Conservation (phyloP, 2,797 vertebrate species). For the Pygocentrus nattereri region DNA sequence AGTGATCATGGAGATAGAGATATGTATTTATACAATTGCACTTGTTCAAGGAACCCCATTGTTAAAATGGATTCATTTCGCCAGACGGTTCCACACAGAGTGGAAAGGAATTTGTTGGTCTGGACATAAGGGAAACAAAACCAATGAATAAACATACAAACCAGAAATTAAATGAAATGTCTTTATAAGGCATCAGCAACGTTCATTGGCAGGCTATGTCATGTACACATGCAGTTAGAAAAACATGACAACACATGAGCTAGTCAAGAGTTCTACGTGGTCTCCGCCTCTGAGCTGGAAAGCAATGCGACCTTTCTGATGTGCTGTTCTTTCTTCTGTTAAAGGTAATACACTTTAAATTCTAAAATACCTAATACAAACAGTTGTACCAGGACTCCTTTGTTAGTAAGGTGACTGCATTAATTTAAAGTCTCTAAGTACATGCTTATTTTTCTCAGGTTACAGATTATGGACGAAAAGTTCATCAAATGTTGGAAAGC, state of each 20-base stretch:
- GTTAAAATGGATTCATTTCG: slow-evolving; percentile 78
- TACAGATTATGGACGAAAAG: background rate
- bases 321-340: background rate
- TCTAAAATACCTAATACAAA: slow-evolving; percentile 8
- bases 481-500: background rate
- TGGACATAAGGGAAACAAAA: slow-evolving; percentile 41
- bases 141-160: slow-evolving; percentile 58
- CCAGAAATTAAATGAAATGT: slow-evolving; percentile 66
- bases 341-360: slow-evolving; percentile 6
- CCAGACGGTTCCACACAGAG: slow-evolving; percentile 75
- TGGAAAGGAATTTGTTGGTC: slow-evolving; percentile 74
- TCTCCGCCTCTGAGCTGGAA: background rate
- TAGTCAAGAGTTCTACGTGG: slow-evolving; percentile 43
- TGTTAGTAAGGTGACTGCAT: slow-evolving; percentile 22
- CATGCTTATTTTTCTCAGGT: slow-evolving; percentile 11
- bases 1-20: slow-evolving; percentile 85
- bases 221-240: slow-evolving; percentile 88
- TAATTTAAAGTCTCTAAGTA: slow-evolving; percentile 1
- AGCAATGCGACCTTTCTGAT: background rate
- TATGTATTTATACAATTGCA: slow-evolving; percentile 91
- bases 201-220: slow-evolving; percentile 90
- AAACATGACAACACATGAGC: slow-evolving; percentile 68
- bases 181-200: slow-evolving; percentile 89
- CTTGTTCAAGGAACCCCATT: slow-evolving; percentile 85
- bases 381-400: background rate